phyloP scores from a whole-genome alignment of 35 echinoderm and acorn worm genomes.

The Acanthaster planci region DNA sequence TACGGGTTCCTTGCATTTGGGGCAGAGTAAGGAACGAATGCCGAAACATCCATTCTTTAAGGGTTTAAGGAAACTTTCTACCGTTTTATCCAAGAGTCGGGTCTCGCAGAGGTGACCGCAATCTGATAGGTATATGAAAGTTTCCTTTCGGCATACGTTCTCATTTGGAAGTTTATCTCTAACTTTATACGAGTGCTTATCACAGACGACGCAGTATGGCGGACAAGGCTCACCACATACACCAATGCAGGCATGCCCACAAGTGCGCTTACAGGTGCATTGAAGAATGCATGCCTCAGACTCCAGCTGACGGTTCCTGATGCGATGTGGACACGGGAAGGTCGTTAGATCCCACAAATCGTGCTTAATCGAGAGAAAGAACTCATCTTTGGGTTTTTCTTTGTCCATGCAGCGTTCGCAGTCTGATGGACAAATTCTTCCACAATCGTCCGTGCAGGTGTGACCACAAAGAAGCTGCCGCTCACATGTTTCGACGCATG shows the following conservation, averaged over 20 bases:
- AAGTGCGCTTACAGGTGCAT: neutral
- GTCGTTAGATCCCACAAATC: neutral
- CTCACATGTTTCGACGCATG: constrained; percentile 36
- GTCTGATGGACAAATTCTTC: constrained; percentile 35
- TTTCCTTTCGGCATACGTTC: neutral
- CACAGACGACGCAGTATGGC: constrained; percentile 56
- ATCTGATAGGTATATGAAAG: constrained; percentile 14
- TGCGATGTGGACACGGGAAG: neutral
- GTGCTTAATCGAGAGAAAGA: too few species aligned
- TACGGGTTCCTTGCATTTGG: constrained; percentile 11
- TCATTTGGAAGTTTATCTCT: neutral
- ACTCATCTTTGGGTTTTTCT: too few species aligned
- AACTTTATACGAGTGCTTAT: neutral
- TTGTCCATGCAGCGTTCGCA: neutral
- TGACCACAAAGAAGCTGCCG: constrained; percentile 42
- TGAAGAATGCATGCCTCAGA: neutral
- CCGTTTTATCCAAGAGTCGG: neutral
- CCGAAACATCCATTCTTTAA: neutral
- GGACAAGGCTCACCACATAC: constrained; percentile 71
- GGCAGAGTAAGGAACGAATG: neutral
- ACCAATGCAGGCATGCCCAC: constrained; percentile 66
- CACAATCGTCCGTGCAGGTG: constrained; percentile 40
- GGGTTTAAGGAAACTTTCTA: neutral
- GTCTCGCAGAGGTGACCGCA: constrained; percentile 3
- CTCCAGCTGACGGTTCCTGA: constrained; percentile 21